phyloP scores from a whole-genome alignment of 2,888 invertebrate species.

The Escarpia spicata region DNA sequence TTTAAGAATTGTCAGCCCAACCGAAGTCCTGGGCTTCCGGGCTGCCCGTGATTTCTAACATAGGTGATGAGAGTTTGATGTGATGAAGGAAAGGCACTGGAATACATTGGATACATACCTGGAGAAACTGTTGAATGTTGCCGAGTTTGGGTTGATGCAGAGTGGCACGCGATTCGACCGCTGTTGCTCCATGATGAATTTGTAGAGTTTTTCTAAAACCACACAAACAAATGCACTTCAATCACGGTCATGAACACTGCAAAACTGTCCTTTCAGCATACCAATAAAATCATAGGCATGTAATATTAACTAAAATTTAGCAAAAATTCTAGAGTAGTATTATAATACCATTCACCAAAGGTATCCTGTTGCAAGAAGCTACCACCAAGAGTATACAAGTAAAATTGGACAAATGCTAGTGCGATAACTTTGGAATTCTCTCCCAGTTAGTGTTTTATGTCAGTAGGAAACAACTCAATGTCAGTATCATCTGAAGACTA shows the following conservation, averaged over 20 bases:
- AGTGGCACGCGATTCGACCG: slow-evolving; percentile 95
- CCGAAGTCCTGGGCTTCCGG: not conserved
- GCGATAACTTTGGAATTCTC: no score
- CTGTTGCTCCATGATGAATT: slow-evolving; percentile 98
- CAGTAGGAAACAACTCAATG: no score
- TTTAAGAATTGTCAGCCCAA: not conserved
- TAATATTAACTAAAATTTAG: not conserved
- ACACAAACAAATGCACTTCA: slow-evolving; percentile 26
- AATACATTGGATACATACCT: slow-evolving; percentile 75
- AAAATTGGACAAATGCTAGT: not conserved
- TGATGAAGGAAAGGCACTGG: not conserved
- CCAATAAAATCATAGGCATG: not conserved
- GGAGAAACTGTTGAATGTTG: slow-evolving; percentile 99
- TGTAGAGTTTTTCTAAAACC: slow-evolving; percentile 95
- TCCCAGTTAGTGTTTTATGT: no score
- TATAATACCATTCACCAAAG: not conserved
- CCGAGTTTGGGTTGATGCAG: slow-evolving; percentile 99
- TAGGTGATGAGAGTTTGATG: not conserved
- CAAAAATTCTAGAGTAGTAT: not conserved
- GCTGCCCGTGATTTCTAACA: not conserved
- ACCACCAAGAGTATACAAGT: not conserved
- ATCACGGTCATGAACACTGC: not conserved
- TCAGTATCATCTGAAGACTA: no score
- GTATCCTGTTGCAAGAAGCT: not conserved
- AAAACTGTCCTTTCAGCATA: not conserved